Percentiles rank a stretch among this genome's conserved stretches.
These are phyloP conservation scores for Drusus annulatus DNA, from an alignment of 1,140 invertebrate genomes.

Conservation along the genomic window DNA sequence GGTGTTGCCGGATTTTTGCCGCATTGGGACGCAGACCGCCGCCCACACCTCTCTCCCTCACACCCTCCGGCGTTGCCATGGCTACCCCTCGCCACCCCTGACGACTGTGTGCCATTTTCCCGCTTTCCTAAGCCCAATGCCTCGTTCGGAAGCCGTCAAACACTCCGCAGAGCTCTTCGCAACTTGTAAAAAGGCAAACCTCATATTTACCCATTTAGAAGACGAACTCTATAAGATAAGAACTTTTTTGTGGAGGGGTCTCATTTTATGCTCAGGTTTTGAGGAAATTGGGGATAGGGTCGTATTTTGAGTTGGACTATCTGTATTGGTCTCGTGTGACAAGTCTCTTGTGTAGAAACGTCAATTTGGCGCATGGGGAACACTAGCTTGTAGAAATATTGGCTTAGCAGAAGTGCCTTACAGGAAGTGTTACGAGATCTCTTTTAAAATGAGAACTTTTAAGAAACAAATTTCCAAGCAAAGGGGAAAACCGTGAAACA, in stretches of 20 bases:
- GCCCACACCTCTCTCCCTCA: neutral
- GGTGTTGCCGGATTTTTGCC: slow-evolving; percentile 57
- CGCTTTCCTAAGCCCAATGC: slow-evolving; percentile 31
- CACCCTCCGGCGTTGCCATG: slow-evolving; percentile 19
- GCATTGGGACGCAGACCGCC: slow-evolving; percentile 55
- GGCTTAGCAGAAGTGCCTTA: too few relatives aligned
- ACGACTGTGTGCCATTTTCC: slow-evolving; percentile 47
- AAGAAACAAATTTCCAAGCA: neutral
- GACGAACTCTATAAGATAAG: neutral
- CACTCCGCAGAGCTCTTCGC: neutral
- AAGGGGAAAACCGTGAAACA: neutral
- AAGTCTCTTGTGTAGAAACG: neutral
- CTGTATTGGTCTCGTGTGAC: slow-evolving; percentile 30
- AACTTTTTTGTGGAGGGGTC: neutral
- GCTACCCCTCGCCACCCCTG: slow-evolving; percentile 45
- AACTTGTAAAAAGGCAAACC: neutral
- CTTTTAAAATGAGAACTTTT: too few relatives aligned
- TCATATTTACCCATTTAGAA: too few relatives aligned
- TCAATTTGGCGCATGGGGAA: slow-evolving; percentile 1
- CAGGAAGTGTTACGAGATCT: too few relatives aligned
- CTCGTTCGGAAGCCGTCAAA: slow-evolving; percentile 29
- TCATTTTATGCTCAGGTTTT: neutral
- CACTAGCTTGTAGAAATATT: too few relatives aligned
- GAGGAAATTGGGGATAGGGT: neutral
- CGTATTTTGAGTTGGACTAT: slow-evolving; percentile 27